Percentiles rank a stretch among this genome's conserved stretches.
These are phyloP conservation scores for Tanaodytes sp. DNA, from an alignment of 2,888 invertebrate species.

Conservation along the genomic window DNA sequence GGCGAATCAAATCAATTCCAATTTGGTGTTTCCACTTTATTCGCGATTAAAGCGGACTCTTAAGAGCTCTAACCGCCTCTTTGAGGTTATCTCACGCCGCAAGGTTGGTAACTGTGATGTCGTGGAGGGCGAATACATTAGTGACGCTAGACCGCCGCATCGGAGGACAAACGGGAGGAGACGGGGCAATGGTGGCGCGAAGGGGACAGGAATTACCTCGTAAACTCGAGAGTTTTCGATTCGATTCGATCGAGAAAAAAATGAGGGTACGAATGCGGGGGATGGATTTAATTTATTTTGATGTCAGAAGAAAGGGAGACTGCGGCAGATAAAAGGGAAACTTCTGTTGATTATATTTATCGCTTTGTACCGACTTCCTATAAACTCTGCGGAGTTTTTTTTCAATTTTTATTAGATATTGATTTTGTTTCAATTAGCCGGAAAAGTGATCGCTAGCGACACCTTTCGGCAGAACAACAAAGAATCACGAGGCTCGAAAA, in stretches of 20 bases:
- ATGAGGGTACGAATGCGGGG: conserved; percentile 53
- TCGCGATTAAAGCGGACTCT: conserved; percentile 52
- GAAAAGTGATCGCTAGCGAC: conserved; percentile 5
- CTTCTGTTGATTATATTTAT: conserved; percentile 53
- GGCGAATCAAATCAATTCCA: conserved; percentile 52
- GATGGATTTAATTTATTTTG: conserved; percentile 56
- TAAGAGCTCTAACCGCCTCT: conserved; percentile 53
- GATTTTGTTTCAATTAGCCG: conserved; percentile 36
- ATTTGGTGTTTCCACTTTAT: conserved; percentile 52
- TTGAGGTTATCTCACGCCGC: conserved; percentile 53
- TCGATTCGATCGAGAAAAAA: conserved; percentile 54
- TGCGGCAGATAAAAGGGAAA: conserved; percentile 45
- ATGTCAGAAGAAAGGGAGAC: conserved; percentile 44
- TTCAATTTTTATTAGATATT: conserved; percentile 28
- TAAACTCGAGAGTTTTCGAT: conserved; percentile 55
- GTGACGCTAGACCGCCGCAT: conserved; percentile 51
- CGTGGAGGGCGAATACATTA: conserved; percentile 53
- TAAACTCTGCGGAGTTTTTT: conserved; percentile 22
- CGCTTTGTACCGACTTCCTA: conserved; percentile 42
- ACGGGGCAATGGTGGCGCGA: conserved; percentile 6
- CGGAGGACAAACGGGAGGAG: conserved; percentile 32
- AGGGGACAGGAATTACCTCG: conserved; percentile 48
- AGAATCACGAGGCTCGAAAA: too few relatives aligned
- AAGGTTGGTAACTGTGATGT: conserved; percentile 53
- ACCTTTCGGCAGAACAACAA: too few relatives aligned